Evolutionary conservation across 2,113 vertebrate species (phyloP).

Genomic region (Psephotus haematonotus): DNA sequence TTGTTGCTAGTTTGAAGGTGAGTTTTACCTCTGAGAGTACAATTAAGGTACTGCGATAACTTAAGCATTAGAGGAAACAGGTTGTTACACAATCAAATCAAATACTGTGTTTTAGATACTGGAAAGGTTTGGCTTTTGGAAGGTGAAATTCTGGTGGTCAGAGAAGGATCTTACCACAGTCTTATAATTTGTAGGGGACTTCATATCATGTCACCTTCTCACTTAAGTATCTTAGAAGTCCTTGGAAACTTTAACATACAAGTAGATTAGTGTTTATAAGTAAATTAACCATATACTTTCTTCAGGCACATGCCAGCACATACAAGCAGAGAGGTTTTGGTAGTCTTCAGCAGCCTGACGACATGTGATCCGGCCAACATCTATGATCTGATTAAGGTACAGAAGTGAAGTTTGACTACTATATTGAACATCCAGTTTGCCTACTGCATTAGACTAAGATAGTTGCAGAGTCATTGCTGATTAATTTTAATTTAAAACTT

Average conservation of each 20-base stretch:
- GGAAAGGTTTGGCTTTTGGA: background rate
- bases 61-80: background rate
- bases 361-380: constrained; percentile 97
- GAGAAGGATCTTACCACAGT: background rate
- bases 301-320: constrained; percentile 96
- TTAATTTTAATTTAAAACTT: background rate
- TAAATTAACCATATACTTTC: background rate
- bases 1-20: background rate
- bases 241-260: background rate
- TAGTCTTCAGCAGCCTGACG: constrained; percentile 95
- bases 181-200: background rate
- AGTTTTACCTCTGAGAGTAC: background rate
- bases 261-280: background rate
- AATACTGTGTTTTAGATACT: background rate
- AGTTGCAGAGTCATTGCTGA: background rate
- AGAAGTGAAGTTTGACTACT: background rate
- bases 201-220: background rate
- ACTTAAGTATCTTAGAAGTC: background rate
- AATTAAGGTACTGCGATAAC: background rate
- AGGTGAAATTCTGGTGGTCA: background rate
- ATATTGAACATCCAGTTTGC: background rate
- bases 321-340: constrained; percentile 92
- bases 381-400: constrained; percentile 93
- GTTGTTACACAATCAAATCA: background rate
- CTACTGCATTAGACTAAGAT: background rate